Evolutionary conservation across 2,797 vertebrate genomes (phyloP).

Genomic region (Malurus leucopterus): DNA sequence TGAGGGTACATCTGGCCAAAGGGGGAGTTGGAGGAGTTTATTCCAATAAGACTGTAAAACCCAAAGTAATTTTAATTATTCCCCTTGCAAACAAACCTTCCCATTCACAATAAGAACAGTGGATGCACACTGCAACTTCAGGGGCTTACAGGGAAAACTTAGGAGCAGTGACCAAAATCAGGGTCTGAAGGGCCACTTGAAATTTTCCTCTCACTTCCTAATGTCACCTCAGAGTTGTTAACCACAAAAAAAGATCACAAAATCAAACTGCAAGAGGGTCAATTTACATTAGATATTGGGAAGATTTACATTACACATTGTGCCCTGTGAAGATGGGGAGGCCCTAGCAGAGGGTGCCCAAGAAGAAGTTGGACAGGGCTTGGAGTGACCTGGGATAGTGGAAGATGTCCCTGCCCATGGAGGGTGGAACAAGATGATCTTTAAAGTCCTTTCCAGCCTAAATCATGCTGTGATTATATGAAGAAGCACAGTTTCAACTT

Average conservation of each 20-base stretch:
- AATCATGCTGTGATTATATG: background rate
- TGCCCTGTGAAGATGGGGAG: background rate
- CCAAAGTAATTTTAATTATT: background rate
- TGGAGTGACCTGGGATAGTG: background rate
- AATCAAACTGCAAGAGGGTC: background rate
- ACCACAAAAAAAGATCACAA: background rate
- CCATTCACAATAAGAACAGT: background rate
- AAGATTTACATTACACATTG: background rate
- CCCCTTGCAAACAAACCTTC: background rate
- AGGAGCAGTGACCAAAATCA: background rate
- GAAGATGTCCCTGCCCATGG: background rate
- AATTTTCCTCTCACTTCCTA: background rate
- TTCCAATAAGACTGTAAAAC: background rate
- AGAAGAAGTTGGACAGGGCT: rapidly evolving
- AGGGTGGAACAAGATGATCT: background rate
- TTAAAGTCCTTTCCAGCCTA: background rate
- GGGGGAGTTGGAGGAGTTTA: background rate
- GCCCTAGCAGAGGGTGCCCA: background rate
- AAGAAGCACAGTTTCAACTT: background rate
- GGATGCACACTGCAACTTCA: background rate
- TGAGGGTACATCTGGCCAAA: background rate
- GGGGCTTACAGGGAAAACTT: background rate
- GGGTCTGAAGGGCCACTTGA: background rate
- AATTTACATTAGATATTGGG: background rate
- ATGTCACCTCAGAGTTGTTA: background rate